Conservation (phyloP, 2,797 vertebrate genomes). For the Tokudaia muenninki region DNA sequence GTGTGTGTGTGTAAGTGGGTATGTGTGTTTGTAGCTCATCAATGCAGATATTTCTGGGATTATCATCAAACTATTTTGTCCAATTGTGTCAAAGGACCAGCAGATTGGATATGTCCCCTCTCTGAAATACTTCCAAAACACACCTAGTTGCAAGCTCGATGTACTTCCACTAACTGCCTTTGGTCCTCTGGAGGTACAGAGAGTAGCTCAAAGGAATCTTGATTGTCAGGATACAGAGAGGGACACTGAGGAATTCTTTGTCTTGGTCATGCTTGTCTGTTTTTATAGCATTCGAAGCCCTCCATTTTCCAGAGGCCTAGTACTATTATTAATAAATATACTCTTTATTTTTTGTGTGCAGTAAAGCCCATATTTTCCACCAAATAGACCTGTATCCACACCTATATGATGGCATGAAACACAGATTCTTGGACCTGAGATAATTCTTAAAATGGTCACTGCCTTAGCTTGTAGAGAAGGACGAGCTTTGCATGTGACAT, state of each 20-base stretch:
- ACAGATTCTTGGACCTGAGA: background rate
- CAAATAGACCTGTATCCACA: background rate
- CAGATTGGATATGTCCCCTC: background rate
- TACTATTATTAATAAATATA: background rate
- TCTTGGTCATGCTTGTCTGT: background rate
- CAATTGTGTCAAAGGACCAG: background rate
- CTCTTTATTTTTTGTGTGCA: background rate
- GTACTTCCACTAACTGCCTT: background rate
- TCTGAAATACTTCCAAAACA: background rate
- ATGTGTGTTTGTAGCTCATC: background rate
- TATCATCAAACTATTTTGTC: background rate
- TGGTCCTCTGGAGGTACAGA: background rate
- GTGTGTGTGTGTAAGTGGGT: too few relatives aligned
- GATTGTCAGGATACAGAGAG: too few relatives aligned
- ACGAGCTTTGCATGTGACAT: too few relatives aligned
- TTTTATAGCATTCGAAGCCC: background rate
- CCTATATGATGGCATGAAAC: background rate
- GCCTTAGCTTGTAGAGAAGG: background rate
- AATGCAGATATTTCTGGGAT: background rate
- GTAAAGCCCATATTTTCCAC: background rate
- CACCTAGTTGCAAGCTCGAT: background rate
- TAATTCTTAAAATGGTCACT: background rate
- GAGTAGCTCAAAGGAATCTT: background rate
- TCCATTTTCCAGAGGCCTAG: background rate
- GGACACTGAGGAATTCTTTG: background rate